phyloP scores from a whole-genome alignment of 2,888 invertebrate species.

The Axea sp. region DNA sequence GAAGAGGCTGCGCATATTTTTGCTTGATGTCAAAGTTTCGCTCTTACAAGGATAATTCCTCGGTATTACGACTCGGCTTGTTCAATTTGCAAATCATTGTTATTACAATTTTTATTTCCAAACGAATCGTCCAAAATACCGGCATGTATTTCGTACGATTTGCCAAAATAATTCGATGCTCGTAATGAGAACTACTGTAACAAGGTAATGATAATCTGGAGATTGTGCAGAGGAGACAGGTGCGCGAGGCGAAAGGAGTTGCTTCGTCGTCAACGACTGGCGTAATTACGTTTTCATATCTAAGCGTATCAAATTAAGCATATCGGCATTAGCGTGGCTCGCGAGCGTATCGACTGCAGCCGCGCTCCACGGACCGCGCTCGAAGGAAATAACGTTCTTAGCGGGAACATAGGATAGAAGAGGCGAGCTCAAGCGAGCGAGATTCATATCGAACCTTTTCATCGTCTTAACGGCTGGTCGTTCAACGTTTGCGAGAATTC shows the following conservation, averaged over 20 bases:
- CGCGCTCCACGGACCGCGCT: constrained; percentile 27
- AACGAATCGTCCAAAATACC: background rate
- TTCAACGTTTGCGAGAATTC: constrained; percentile 51
- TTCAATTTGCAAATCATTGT: no score
- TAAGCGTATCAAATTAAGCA: constrained; percentile 56
- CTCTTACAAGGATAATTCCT: no score
- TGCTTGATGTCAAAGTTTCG: no score
- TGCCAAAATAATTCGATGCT: constrained; percentile 14
- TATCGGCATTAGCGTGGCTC: constrained; percentile 47
- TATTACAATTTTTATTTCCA: no score
- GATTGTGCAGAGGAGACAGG: constrained; percentile 34
- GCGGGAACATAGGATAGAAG: constrained; percentile 3
- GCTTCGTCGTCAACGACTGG: constrained; percentile 26
- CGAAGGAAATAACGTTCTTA: constrained; percentile 34
- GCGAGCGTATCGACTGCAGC: constrained; percentile 43
- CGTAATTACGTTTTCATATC: constrained; percentile 57
- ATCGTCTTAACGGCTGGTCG: constrained; percentile 60
- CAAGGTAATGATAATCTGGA: constrained; percentile 19
- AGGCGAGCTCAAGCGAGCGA: constrained; percentile 28
- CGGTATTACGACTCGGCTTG: no score
- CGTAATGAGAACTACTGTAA: constrained; percentile 12
- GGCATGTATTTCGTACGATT: constrained; percentile 4
- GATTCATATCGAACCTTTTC: constrained; percentile 62
- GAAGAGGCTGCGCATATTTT: no score
- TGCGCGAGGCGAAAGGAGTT: constrained; percentile 24